Base-by-base conservation (phyloP, 2,888 invertebrate species). In the Noctua fimbriata region DNA sequence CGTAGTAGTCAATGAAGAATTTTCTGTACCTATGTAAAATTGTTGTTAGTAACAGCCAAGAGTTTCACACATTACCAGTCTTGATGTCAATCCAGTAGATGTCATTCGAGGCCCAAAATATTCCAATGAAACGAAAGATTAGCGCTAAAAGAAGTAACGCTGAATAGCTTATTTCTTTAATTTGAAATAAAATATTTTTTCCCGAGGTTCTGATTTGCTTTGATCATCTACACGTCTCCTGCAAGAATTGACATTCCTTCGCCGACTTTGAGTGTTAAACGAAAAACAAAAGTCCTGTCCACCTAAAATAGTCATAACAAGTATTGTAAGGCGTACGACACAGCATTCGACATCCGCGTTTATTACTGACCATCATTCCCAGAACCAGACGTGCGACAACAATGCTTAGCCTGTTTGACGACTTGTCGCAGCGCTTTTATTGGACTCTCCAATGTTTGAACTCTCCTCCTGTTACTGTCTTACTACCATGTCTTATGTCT, bases 321-420 rank as follows among this genome's bases (percentile, higher is more conserved):
- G 81, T 77, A 81, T 87, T 85, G 85, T 87, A 76, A 78, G 85
- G 73, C 52, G 79, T 69, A 73, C 69, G 79, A 82, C 84, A 87
- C 78, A 75, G 75, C 84, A 82, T 52, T 87, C 80, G 83, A 87
- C 89, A 85, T 89, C 89, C 90, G 90, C 84, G 89, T 91, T 87
- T 90, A 90, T 89, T 85, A 90, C 76, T 76, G 84, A 78, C 74
- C 85, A 76, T 75, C 81, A 69, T 91, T 91, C 91, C 70, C 73
- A 81, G 91, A 91, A 91, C 77, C 75, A 79, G 85, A 78, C 87
- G 41, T 60, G 74, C 66, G 69, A 72, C 83, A 84, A 91, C 90
- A 91, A 90, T 91, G 85, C 87, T 75, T 75, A 76, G 80, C 83
- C 76, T 88, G 88, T 88, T 86, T 85, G 87, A 87, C 88, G 78